Conservation (phyloP, 2,888 invertebrate species). For the Acronicta leporina region DNA sequence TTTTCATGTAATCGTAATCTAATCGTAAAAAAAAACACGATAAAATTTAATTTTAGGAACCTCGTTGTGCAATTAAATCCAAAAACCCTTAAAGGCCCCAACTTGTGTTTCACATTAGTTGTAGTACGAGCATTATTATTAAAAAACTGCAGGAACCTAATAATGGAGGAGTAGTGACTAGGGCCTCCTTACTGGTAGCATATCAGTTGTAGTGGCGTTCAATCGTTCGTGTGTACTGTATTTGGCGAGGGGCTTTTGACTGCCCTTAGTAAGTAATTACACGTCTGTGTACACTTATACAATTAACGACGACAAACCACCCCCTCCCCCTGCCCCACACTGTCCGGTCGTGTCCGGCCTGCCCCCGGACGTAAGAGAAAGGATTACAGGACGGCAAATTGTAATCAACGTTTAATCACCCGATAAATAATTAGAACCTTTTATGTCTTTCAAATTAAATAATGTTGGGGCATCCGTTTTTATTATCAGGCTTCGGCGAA, state of each 20-base stretch:
- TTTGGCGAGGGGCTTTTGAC: neutral
- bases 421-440: slow-evolving; percentile 12
- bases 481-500: neutral
- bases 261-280: neutral
- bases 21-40: no score
- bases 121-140: no score
- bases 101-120: no score
- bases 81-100: no score
- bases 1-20: no score
- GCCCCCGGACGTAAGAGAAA: neutral
- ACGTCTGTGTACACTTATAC: neutral
- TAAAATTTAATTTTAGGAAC: no score
- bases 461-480: slow-evolving; percentile 13
- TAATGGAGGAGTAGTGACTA: no score
- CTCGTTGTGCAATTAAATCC: no score
- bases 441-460: slow-evolving; percentile 11
- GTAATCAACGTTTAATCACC: slow-evolving; percentile 21
- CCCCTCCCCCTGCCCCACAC: neutral
- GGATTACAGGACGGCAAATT: slow-evolving; percentile 6
- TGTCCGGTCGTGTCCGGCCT: neutral
- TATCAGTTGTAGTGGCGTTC: neutral
- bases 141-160: no score
- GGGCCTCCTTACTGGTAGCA: neutral
- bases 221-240: neutral
- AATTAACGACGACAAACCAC: slow-evolving; percentile 9